Conservation (phyloP, 2,888 invertebrate species). For the Creontiades dilutus region DNA sequence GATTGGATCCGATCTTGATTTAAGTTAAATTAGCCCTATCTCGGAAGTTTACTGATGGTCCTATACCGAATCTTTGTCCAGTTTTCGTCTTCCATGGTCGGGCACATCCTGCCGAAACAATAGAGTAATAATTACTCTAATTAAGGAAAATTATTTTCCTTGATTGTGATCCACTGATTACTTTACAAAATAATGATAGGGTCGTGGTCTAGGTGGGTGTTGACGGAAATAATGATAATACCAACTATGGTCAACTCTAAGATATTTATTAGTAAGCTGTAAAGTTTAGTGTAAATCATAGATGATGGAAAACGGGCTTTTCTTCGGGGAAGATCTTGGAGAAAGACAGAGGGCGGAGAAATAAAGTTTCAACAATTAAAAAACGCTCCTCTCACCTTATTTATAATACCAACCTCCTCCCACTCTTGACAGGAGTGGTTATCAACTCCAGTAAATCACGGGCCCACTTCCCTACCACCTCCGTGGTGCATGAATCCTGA, state of each 20-base stretch:
- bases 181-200: no score
- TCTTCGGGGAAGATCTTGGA: not conserved
- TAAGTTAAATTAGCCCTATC: not conserved
- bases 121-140: no score
- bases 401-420: slow-evolving; percentile 2
- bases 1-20: not conserved
- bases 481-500: not conserved
- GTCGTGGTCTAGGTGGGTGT: no score
- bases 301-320: not conserved
- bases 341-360: not conserved
- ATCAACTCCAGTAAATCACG: slow-evolving; percentile 54
- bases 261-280: no score
- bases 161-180: not conserved
- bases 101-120: not conserved
- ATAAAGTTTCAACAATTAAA: slow-evolving; percentile 21
- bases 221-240: no score
- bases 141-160: no score
- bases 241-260: no score
- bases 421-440: slow-evolving; percentile 8
- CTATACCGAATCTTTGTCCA: not conserved
- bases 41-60: not conserved
- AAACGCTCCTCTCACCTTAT: slow-evolving; percentile 5
- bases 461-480: not conserved
- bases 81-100: not conserved
- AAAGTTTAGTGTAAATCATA: not conserved